phyloP scores from a whole-genome alignment of 2,797 vertebrate genomes.

The Myiothlypis chrysogaster region DNA sequence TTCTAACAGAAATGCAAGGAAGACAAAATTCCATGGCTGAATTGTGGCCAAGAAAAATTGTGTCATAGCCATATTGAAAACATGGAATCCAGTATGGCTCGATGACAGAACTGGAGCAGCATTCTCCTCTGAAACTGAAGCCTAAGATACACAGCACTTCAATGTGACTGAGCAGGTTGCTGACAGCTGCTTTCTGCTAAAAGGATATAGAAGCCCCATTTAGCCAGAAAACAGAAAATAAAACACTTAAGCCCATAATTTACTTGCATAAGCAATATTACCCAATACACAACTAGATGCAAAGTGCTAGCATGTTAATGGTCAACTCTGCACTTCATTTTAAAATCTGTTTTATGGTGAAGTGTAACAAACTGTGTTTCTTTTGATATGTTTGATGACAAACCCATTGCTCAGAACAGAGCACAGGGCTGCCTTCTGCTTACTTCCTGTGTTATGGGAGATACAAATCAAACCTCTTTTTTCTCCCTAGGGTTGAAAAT shows the following conservation, averaged over 20 bases:
- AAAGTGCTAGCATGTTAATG: slow-evolving; percentile 31
- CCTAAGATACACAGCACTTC: slow-evolving; percentile 30
- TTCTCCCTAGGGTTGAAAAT: neutral
- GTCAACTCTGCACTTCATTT: neutral
- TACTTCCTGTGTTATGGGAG: neutral
- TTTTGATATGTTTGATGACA: neutral
- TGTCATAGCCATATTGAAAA: slow-evolving; percentile 39
- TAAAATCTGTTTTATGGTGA: neutral
- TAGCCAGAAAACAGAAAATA: slow-evolving; percentile 50
- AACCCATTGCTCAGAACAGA: neutral
- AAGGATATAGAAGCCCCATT: slow-evolving; percentile 36
- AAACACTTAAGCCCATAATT: slow-evolving; percentile 2
- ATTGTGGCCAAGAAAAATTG: slow-evolving; percentile 16
- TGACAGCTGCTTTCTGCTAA: slow-evolving; percentile 44
- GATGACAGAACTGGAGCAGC: neutral
- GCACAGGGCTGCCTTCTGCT: neutral
- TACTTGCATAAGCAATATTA: neutral
- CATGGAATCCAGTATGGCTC: neutral
- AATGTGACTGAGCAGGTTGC: slow-evolving; percentile 30
- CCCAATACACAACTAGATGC: neutral
- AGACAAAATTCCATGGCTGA: slow-evolving; percentile 62
- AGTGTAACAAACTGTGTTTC: neutral
- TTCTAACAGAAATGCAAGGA: slow-evolving; percentile 59
- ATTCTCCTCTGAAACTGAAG: slow-evolving; percentile 29
- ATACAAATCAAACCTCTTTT: neutral